Evolutionary conservation across 2,888 invertebrate genomes (phyloP).

Genomic region (Apocheima hispidaria): DNA sequence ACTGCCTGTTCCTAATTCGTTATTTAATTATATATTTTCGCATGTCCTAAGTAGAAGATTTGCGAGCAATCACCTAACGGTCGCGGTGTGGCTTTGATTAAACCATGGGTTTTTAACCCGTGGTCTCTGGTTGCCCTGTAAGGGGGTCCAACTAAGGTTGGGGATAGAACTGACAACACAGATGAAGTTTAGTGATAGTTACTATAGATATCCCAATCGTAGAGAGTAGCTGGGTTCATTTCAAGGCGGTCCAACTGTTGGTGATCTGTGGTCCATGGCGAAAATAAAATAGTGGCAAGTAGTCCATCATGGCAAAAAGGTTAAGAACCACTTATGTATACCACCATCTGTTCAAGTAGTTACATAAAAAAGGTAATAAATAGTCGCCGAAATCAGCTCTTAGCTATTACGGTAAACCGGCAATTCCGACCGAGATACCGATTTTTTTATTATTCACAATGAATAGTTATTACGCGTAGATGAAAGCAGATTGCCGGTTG

Average conservation of each 20-base stretch:
- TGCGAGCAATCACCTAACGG: constrained; percentile 31
- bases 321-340: constrained; percentile 7
- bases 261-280: background rate
- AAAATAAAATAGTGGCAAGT: background rate
- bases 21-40: constrained; percentile 32
- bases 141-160: too few species aligned
- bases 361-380: constrained; percentile 63
- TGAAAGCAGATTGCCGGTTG: constrained; percentile 65
- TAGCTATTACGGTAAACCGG: constrained; percentile 72
- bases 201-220: too few species aligned
- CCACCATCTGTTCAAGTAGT: constrained; percentile 41
- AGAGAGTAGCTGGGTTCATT: too few species aligned
- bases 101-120: background rate
- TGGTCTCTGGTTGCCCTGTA: too few species aligned
- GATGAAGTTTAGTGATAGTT: too few species aligned
- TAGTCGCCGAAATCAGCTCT: constrained; percentile 64
- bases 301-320: background rate
- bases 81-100: constrained; percentile 14
- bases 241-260: background rate
- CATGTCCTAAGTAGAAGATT: constrained; percentile 30
- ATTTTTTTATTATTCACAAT: constrained; percentile 70
- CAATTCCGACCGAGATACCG: constrained; percentile 60
- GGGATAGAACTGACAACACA: too few species aligned
- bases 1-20: constrained; percentile 31
- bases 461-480: constrained; percentile 72